These are phyloP conservation scores for Siniperca obscura DNA, from an alignment of 2,797 vertebrate genomes.

Conservation along the genomic window DNA sequence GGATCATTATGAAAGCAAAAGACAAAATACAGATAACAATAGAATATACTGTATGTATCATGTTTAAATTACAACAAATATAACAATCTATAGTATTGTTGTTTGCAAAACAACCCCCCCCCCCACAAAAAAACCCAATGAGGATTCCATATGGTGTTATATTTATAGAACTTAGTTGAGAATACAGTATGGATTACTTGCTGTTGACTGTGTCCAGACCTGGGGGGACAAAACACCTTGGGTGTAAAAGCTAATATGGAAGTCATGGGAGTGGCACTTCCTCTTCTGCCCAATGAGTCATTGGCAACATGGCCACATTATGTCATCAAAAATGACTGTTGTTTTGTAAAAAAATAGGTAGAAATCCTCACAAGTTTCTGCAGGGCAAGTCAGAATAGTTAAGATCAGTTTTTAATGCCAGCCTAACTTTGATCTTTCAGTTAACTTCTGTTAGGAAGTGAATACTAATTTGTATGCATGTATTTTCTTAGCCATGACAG, in stretches of 20 bases:
- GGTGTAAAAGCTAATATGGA: background rate
- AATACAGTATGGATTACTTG: background rate
- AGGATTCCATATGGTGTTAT: background rate
- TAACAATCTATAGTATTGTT: background rate
- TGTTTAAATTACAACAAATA: background rate
- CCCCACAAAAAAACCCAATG: background rate
- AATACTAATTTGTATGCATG: background rate
- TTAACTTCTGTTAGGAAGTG: background rate
- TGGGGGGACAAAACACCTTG: background rate
- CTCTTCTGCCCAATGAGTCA: background rate
- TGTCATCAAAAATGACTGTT: background rate
- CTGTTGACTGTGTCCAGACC: background rate
- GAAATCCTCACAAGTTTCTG: background rate
- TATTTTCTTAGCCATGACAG: background rate
- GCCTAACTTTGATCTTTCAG: background rate
- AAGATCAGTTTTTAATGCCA: background rate
- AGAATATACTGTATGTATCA: background rate
- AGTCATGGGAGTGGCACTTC: background rate
- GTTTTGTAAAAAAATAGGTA: background rate
- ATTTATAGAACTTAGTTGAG: background rate
- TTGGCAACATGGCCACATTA: background rate
- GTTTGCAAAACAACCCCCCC: background rate
- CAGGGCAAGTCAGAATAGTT: background rate
- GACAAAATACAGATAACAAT: conserved; percentile 5
- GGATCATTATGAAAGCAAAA: conserved; percentile 24